phyloP scores from a whole-genome alignment of 2,888 invertebrate species.

The Penaeus monodon region DNA sequence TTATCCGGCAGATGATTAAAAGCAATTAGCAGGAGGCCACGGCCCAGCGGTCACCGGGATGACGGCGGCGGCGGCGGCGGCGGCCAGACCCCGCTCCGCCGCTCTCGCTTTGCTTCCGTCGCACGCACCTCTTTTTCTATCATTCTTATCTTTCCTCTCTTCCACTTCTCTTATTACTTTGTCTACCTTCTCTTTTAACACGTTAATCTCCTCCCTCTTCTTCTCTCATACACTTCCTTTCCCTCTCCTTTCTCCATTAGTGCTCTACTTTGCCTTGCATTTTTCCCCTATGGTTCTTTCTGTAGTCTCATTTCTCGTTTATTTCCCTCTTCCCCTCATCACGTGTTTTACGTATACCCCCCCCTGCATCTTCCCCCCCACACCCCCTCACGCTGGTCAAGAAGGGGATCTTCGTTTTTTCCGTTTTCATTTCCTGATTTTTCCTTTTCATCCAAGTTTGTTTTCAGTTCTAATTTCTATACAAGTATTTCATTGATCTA shows the following conservation, averaged over 20 bases:
- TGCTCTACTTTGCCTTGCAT: background rate
- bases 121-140: background rate
- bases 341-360: background rate
- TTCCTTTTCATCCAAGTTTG: background rate
- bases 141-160: background rate
- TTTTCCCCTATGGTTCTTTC: background rate
- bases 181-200: too few species aligned
- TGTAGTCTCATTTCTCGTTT: background rate
- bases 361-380: background rate
- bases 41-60: conserved; percentile 20
- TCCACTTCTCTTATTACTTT: background rate
- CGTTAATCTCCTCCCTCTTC: background rate
- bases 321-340: background rate
- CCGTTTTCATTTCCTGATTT: background rate
- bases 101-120: background rate
- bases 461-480: background rate
- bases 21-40: conserved; percentile 49
- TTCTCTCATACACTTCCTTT: background rate
- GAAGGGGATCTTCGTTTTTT: background rate
- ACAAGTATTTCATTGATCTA: background rate
- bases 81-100: background rate
- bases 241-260: background rate
- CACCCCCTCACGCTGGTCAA: background rate
- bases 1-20: conserved; percentile 53
- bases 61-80: conserved; percentile 1